phyloP scores from a whole-genome alignment of 92 coral and sea anemone species.

The Porites evermanni region DNA sequence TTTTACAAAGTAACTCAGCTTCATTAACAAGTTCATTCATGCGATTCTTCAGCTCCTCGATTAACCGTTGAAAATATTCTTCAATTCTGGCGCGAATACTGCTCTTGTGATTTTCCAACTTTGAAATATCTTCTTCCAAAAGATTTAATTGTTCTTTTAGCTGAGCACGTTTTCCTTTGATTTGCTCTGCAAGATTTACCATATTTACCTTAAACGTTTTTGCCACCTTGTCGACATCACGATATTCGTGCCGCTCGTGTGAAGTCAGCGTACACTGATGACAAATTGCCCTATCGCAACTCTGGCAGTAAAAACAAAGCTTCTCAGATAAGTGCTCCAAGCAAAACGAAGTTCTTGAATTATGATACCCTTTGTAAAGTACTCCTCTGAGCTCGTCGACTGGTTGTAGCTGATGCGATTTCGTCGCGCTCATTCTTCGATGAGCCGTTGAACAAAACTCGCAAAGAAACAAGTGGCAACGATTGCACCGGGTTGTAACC shows the following conservation, averaged over 20 bases:
- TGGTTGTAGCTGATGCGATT: slow-evolving; percentile 58
- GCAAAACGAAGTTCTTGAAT: slow-evolving; percentile 64
- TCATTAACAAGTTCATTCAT: slow-evolving; percentile 71
- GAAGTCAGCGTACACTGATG: slow-evolving; percentile 51
- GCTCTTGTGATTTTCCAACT: slow-evolving; percentile 41
- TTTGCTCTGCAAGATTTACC: slow-evolving; percentile 55
- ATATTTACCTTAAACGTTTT: slow-evolving; percentile 61
- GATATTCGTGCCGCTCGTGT: slow-evolving; percentile 58
- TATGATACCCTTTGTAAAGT: slow-evolving; percentile 13
- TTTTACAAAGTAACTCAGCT: slow-evolving; percentile 46
- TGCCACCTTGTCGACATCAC: slow-evolving; percentile 43
- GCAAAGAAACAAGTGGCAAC: slow-evolving; percentile 71
- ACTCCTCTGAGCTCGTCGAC: slow-evolving; percentile 63
- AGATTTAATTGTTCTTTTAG: slow-evolving; percentile 43
- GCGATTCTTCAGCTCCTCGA: slow-evolving; percentile 66
- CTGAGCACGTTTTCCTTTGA: slow-evolving; percentile 52
- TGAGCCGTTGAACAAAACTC: slow-evolving; percentile 85
- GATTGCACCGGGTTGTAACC: slow-evolving; percentile 68
- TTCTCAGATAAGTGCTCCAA: slow-evolving; percentile 53
- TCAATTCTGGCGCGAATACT: slow-evolving; percentile 58
- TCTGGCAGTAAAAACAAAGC: slow-evolving; percentile 60
- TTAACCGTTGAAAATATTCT: slow-evolving; percentile 68
- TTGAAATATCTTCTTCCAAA: slow-evolving; percentile 47
- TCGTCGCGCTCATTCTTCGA: slow-evolving; percentile 78
- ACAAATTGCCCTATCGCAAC: slow-evolving; percentile 63